These are phyloP conservation scores for Heteromurus nitidus DNA, from an alignment of 2,888 invertebrate genomes.

Conservation along the genomic window DNA sequence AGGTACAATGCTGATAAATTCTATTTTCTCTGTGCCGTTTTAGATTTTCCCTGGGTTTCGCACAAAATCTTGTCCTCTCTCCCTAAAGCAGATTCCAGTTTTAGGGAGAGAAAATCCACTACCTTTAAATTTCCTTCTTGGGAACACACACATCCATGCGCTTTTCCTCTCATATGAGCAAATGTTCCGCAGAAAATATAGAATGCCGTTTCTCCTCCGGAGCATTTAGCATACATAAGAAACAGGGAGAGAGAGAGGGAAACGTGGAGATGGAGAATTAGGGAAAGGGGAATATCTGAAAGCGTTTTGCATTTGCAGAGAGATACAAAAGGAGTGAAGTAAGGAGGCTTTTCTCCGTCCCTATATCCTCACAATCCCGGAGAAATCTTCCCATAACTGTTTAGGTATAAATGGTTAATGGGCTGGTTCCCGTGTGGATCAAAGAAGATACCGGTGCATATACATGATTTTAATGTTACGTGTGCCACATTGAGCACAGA, in stretches of 20 bases:
- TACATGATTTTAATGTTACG: too few species aligned
- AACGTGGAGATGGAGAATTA: conserved; percentile 19
- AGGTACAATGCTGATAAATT: not conserved
- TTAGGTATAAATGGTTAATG: conserved; percentile 36
- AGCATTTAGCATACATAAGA: conserved; percentile 26
- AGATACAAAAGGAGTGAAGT: too few species aligned
- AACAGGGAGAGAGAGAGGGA: not conserved
- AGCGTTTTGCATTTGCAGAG: too few species aligned
- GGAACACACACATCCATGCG: not conserved
- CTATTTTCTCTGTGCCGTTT: not conserved
- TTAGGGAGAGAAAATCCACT: conserved; percentile 9
- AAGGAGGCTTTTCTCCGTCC: too few species aligned
- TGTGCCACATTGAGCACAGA: too few species aligned
- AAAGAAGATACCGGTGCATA: conserved; percentile 3
- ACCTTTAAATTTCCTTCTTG: conserved; percentile 6
- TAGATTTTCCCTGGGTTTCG: not conserved
- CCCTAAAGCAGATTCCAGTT: not conserved
- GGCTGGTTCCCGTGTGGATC: conserved; percentile 17
- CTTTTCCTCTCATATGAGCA: too few species aligned
- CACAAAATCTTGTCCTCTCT: conserved; percentile 13
- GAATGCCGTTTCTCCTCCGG: not conserved
- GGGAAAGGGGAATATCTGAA: conserved; percentile 2
- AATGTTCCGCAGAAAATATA: too few species aligned
- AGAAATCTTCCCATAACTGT: too few species aligned
- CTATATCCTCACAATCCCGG: not conserved